Evolutionary conservation across 92 coral and sea anemone genomes (phyloP).

Genomic region (Porites cylindrica): DNA sequence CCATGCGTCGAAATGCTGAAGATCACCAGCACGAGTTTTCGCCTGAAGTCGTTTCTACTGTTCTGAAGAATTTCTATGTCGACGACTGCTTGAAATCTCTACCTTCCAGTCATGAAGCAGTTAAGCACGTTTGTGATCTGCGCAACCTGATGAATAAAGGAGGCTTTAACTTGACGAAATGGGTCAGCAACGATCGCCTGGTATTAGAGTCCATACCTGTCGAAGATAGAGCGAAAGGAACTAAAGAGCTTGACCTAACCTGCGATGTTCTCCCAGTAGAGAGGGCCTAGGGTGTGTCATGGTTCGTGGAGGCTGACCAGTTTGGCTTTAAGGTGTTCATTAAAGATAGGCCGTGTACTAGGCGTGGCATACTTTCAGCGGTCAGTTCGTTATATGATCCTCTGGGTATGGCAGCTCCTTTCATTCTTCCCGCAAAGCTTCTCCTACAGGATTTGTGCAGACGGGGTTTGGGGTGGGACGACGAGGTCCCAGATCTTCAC

Average conservation of each 20-base stretch:
- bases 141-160: neutral
- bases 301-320: conserved; percentile 54
- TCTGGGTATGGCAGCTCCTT: conserved; percentile 8
- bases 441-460: too few species aligned
- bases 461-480: too few species aligned
- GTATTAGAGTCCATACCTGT: conserved; percentile 55
- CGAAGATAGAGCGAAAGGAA: conserved; percentile 44
- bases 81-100: conserved; percentile 64
- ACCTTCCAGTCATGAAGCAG: conserved; percentile 34
- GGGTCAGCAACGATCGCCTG: conserved; percentile 14
- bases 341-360: too few species aligned
- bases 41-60: too few species aligned
- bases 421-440: too few species aligned
- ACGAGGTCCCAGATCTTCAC: too few species aligned
- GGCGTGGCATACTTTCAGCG: neutral
- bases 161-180: too few species aligned
- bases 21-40: too few species aligned
- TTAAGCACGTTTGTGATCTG: conserved; percentile 32
- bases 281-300: conserved; percentile 55
- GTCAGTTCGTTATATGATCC: conserved; percentile 22
- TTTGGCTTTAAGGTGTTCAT: neutral
- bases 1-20: conserved; percentile 42
- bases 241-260: conserved; percentile 45
- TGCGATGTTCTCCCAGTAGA: conserved; percentile 33
- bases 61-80: conserved; percentile 46